Conservation (phyloP, 2,113 vertebrate species). For the Beaufortia kweichowensis region DNA sequence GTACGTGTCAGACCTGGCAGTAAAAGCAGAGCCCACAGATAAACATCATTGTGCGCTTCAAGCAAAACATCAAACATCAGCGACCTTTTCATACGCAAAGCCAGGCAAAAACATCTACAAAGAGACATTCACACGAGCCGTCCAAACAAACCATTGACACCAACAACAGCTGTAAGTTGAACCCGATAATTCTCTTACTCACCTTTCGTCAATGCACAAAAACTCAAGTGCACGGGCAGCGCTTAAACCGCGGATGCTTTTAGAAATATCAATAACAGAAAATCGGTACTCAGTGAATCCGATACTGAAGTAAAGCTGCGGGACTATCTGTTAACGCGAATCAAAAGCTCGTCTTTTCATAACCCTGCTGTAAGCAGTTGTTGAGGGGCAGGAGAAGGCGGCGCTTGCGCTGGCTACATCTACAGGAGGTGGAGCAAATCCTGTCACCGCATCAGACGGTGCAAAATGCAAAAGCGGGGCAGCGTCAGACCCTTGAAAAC, state of each 20-base stretch:
- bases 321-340: not conserved
- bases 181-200: conserved; percentile 61
- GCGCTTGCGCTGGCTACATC: conserved; percentile 26
- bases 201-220: conserved; percentile 65
- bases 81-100: not conserved
- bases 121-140: not conserved
- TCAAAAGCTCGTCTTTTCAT: conserved; percentile 30
- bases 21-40: not conserved
- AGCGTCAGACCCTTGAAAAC: not conserved
- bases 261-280: conserved; percentile 10
- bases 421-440: conserved; percentile 36
- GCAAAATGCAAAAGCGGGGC: not conserved
- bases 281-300: not conserved
- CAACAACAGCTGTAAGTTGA: conserved; percentile 14
- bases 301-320: not conserved
- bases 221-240: conserved; percentile 61
- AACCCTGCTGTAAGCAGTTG: conserved; percentile 15
- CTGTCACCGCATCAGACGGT: conserved; percentile 17
- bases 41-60: conserved; percentile 17
- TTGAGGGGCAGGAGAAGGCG: conserved; percentile 17
- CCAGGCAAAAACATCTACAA: not conserved
- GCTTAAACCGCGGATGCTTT: conserved; percentile 66
- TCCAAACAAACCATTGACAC: conserved; percentile 10
- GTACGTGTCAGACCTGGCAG: not conserved
- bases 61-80: conserved; percentile 25